Base-by-base conservation (phyloP, 2,888 invertebrate genomes). In the Hirtodrosophila cameraria region DNA sequence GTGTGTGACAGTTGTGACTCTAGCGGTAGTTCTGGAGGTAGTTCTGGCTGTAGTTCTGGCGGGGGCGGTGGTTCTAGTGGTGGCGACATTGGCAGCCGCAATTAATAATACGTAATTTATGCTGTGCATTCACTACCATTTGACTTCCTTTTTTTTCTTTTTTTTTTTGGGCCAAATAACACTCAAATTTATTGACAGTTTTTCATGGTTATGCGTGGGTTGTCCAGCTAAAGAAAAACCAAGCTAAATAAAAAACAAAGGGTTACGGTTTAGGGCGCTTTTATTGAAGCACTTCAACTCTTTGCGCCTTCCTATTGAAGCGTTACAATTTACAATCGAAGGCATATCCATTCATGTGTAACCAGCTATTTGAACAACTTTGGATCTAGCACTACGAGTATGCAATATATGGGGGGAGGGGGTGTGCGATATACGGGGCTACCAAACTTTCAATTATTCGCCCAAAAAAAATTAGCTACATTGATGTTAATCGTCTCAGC, bases 61-160 rank as follows among this genome's bases (percentile, higher is more conserved):
- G 33, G 33, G 11, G 45, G n/a, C 46, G n/a, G 13, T 62, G 77
- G 66, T 31, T 60, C 67, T 78, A 55, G 57, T 63, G 63, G 49
- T 57, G 55, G 54, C 69, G 55, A 55, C 53, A 57, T 42, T 59
- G 64, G 60, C 69, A 64, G 64, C 59, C 31, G 75, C 86, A 82
- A 86, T 86, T 85, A 85, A 86, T 85, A 85, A 84, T 76, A 72
- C 71, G 66, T 82, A 75, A 82, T 80, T 86, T 86, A 86, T 85
- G 76, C 62, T 68, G 58, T 46, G 70, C 75, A 69, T 75, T 75
- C 70, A 52, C 61, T 64, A 33, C 30, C 57, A 65, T 77, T 81
- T 75, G 68, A 73, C 84, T 84, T n/a, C n/a, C n/a, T n/a, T n/a
- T n/a, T n/a, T n/a, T n/a, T n/a, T n/a, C n/a, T n/a, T n/a, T n/a